Evolutionary conservation across 2,797 vertebrate genomes (phyloP).

Genomic region (Poecilia velifera): DNA sequence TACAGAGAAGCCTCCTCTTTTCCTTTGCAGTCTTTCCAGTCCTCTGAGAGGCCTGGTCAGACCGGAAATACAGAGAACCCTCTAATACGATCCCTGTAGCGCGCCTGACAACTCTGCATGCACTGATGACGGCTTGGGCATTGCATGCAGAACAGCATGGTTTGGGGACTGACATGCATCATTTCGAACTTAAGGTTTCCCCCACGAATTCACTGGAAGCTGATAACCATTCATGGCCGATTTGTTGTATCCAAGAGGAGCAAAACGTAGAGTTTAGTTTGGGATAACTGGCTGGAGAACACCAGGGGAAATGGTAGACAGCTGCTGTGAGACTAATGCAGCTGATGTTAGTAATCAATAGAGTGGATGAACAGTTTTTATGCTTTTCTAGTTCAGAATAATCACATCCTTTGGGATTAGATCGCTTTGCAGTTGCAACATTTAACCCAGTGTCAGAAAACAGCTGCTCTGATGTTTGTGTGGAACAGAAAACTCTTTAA

Average conservation of each 20-base stretch:
- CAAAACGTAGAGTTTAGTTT: conserved; percentile 8
- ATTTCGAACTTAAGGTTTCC: conserved; percentile 40
- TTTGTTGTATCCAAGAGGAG: conserved; percentile 9
- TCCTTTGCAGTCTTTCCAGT: conserved; percentile 50
- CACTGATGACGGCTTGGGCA: conserved; percentile 61
- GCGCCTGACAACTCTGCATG: conserved; percentile 78
- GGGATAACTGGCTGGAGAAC: conserved; percentile 5
- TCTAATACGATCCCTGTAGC: conserved; percentile 34
- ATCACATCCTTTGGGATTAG: conserved; percentile 3
- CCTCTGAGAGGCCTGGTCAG: conserved; percentile 47
- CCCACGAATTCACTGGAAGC: conserved; percentile 27
- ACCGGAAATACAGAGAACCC: conserved; percentile 51
- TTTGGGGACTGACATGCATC: conserved; percentile 70
- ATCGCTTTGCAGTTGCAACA: background rate
- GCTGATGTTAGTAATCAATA: background rate
- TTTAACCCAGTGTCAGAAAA: background rate
- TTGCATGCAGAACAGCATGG: conserved; percentile 81
- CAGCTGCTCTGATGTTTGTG: background rate
- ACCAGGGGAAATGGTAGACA: background rate
- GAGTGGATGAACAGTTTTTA: conserved; percentile 11
- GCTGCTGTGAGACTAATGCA: conserved; percentile 6
- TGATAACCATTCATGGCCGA: conserved; percentile 33
- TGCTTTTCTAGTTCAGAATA: conserved; percentile 4
- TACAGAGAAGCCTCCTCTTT: conserved; percentile 60
- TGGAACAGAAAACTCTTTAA: background rate